A percentile compares a stretch with the other conserved stretches of the same genome.
Conservation (phyloP, 2,113 vertebrate species). For the Chaetura pelagica region DNA sequence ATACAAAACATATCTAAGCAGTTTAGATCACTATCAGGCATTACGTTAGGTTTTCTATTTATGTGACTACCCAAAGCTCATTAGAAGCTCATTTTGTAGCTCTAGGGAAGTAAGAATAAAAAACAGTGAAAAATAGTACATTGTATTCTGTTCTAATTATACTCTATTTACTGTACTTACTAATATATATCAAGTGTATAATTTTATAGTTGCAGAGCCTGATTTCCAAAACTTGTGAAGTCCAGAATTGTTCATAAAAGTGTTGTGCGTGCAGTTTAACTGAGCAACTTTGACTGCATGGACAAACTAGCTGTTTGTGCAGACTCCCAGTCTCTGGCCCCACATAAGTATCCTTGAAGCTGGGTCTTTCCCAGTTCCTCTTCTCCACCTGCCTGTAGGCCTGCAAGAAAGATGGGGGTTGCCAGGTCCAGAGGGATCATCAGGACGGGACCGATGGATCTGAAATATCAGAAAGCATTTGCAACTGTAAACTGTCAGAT, state of each 20-base stretch:
- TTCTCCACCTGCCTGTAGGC: neutral
- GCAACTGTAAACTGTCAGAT: neutral
- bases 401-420: neutral
- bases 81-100: slow-evolving; percentile 76
- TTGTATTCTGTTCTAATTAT: slow-evolving; percentile 75
- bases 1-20: slow-evolving; percentile 79
- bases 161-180: slow-evolving; percentile 70
- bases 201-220: slow-evolving; percentile 59
- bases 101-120: slow-evolving; percentile 74
- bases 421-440: neutral
- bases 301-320: neutral
- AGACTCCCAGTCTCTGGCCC: neutral
- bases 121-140: slow-evolving; percentile 66
- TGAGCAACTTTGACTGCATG: neutral
- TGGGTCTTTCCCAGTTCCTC: neutral
- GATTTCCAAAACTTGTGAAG: slow-evolving; percentile 37
- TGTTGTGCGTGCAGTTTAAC: neutral
- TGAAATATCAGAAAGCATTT: neutral
- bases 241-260: slow-evolving; percentile 15
- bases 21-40: slow-evolving; percentile 80
- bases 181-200: slow-evolving; percentile 71
- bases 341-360: neutral
- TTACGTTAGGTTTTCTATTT: slow-evolving; percentile 79
- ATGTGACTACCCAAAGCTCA: slow-evolving; percentile 79
- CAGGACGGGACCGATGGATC: neutral